Evolutionary conservation across 2,113 vertebrate species (phyloP).

Genomic region (Myocastor coypus): DNA sequence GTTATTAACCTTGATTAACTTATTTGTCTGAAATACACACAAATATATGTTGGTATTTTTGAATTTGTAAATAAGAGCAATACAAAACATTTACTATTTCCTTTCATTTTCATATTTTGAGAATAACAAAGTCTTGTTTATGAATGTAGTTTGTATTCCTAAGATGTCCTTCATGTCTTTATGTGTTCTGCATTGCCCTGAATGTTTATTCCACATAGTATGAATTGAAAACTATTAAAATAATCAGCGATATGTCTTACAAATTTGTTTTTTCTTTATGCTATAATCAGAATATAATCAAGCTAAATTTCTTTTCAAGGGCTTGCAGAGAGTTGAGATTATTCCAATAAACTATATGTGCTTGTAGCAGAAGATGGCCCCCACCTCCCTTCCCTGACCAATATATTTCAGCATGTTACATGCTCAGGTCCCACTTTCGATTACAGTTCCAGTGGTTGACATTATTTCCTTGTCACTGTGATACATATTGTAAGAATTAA

Average conservation of each 20-base stretch:
- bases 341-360: background rate
- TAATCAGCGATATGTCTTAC: background rate
- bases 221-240: background rate
- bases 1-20: background rate
- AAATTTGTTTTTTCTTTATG: background rate
- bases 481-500: background rate
- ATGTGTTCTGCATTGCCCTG: background rate
- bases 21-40: background rate
- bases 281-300: background rate
- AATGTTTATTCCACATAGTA: background rate
- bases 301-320: background rate
- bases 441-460: background rate
- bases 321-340: background rate
- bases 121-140: background rate
- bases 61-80: background rate
- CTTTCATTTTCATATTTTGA: background rate
- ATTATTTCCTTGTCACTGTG: background rate
- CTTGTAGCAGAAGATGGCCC: background rate
- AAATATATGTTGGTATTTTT: background rate
- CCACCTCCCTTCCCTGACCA: background rate
- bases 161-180: background rate
- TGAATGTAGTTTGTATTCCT: accelerated
- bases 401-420: background rate
- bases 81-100: background rate
- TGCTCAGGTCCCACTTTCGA: background rate